phyloP scores from a whole-genome alignment of 2,113 vertebrate species.

The Carlito syrichta region DNA sequence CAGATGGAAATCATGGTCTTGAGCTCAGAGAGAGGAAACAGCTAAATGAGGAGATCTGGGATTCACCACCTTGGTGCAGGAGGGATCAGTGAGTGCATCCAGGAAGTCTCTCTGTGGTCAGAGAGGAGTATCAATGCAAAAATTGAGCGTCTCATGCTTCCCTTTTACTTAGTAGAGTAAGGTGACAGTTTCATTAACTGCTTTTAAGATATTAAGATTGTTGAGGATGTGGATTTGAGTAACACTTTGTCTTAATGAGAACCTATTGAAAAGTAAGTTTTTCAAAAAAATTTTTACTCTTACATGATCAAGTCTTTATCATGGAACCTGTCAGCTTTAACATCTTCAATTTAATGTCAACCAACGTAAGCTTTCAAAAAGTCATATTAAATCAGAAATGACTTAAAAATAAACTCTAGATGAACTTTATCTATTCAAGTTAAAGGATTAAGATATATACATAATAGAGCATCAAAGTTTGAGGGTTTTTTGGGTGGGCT shows the following conservation, averaged over 20 bases:
- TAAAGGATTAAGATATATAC: slow-evolving; percentile 43
- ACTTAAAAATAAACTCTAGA: slow-evolving; percentile 33
- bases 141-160: not conserved
- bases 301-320: not conserved
- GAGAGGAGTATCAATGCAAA: not conserved
- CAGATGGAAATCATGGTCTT: not conserved
- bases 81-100: not conserved
- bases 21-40: not conserved
- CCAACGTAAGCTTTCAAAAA: slow-evolving; percentile 30
- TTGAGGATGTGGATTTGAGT: not conserved
- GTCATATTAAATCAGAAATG: slow-evolving; percentile 27
- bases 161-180: not conserved
- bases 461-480: slow-evolving; percentile 31
- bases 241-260: slow-evolving; percentile 6
- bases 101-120: not conserved
- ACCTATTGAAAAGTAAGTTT: not conserved
- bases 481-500: not conserved
- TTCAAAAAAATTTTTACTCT: not conserved
- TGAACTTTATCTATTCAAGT: slow-evolving; percentile 16
- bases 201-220: not conserved
- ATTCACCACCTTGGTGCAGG: not conserved
- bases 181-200: not conserved
- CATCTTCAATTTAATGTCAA: slow-evolving; percentile 25
- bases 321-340: not conserved
- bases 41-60: not conserved